Evolutionary conservation across 2,797 vertebrate species (phyloP).

Genomic region (Apogon talboti): DNA sequence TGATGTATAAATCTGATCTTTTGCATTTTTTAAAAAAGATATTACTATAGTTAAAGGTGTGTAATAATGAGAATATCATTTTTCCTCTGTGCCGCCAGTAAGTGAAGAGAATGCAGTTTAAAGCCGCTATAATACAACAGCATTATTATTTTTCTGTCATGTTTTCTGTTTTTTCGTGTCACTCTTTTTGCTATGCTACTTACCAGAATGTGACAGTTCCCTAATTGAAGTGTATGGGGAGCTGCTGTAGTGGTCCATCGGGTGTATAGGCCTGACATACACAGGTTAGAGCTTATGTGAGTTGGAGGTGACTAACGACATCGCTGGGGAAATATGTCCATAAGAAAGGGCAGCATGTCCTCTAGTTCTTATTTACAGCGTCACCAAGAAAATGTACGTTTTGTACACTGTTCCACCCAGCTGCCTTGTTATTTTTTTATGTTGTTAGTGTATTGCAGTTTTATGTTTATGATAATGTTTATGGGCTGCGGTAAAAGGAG

Average conservation of each 20-base stretch:
- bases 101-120: not conserved
- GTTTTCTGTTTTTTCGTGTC: conserved; percentile 56
- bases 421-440: not conserved
- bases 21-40: too few relatives aligned
- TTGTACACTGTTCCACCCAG: conserved; percentile 1
- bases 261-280: conserved; percentile 12
- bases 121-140: not conserved
- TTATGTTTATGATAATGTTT: conserved; percentile 2
- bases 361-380: conserved; percentile 19
- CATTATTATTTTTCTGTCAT: conserved; percentile 38
- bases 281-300: conserved; percentile 18
- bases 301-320: conserved; percentile 10
- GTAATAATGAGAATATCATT: too few relatives aligned
- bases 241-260: not conserved
- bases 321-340: conserved; percentile 16
- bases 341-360: conserved; percentile 21
- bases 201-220: conserved; percentile 51
- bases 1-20: too few relatives aligned
- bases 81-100: too few relatives aligned
- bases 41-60: too few relatives aligned
- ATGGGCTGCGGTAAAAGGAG: conserved; percentile 7
- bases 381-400: conserved; percentile 6
- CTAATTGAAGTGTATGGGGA: conserved; percentile 45
- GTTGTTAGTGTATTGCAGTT: conserved; percentile 1
- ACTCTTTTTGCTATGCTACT: conserved; percentile 53